Conservation (phyloP, 2,113 vertebrate genomes). For the Lepus timidus region DNA sequence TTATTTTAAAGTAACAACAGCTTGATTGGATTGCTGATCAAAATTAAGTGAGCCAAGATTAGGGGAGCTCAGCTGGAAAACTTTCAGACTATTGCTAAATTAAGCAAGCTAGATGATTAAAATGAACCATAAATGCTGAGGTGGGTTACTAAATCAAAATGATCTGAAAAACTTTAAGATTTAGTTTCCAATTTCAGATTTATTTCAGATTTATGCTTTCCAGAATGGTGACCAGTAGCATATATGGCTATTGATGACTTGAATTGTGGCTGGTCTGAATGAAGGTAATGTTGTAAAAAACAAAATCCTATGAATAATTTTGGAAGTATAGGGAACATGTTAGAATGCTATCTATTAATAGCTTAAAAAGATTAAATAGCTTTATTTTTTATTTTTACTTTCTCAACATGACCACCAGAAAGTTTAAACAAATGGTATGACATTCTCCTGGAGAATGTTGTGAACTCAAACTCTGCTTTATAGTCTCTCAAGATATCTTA, state of each 20-base stretch:
- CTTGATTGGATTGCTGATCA: neutral
- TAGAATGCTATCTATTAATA: neutral
- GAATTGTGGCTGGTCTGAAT: neutral
- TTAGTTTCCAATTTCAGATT: slow-evolving; percentile 26
- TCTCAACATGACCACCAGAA: slow-evolving; percentile 24
- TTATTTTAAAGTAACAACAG: neutral
- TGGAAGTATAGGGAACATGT: neutral
- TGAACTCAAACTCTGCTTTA: neutral
- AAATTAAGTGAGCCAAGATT: neutral
- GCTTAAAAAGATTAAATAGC: slow-evolving; percentile 58
- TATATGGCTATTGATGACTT: neutral
- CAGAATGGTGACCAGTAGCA: neutral
- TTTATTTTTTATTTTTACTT: neutral
- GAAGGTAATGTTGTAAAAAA: slow-evolving; percentile 32
- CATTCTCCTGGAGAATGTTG: neutral
- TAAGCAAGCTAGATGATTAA: slow-evolving; percentile 37
- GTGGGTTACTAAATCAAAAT: neutral
- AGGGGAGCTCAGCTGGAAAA: neutral
- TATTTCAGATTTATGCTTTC: neutral
- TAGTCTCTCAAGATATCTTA: neutral
- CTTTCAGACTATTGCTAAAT: neutral
- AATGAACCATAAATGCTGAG: slow-evolving; percentile 33
- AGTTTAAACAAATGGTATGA: neutral
- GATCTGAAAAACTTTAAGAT: neutral
- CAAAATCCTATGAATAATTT: slow-evolving; percentile 7